These are phyloP conservation scores for Chrysina gloriosa DNA, from an alignment of 2,888 invertebrate species.

Conservation along the genomic window DNA sequence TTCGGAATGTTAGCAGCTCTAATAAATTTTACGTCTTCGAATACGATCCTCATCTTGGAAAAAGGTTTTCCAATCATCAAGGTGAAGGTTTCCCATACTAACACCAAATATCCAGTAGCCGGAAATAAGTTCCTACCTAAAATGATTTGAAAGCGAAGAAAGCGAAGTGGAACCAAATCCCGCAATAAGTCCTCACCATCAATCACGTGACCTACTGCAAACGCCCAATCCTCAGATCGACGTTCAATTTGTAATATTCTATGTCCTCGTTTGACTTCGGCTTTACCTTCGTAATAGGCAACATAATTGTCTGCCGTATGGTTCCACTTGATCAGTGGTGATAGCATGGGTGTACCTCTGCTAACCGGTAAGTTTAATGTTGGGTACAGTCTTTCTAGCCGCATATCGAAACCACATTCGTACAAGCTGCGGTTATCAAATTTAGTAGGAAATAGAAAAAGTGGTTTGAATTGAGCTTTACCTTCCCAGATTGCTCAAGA, in stretches of 20 bases:
- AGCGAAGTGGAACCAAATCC: too few species aligned
- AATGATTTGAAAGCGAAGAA: background rate
- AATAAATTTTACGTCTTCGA: slow-evolving; percentile 71
- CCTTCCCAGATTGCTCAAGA: slow-evolving; percentile 23
- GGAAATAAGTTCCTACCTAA: slow-evolving; percentile 66
- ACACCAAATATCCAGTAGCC: slow-evolving; percentile 69
- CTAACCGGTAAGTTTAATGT: slow-evolving; percentile 84
- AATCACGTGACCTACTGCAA: slow-evolving; percentile 82
- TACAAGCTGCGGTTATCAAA: slow-evolving; percentile 74
- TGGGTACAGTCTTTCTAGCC: slow-evolving; percentile 82
- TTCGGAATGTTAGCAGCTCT: slow-evolving; percentile 69
- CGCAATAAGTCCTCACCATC: too few species aligned
- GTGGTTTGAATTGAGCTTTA: background rate
- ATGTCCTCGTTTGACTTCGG: slow-evolving; percentile 76
- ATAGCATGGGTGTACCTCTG: slow-evolving; percentile 84
- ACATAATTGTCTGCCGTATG: slow-evolving; percentile 83
- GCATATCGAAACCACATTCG: slow-evolving; percentile 79
- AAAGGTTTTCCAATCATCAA: slow-evolving; percentile 60
- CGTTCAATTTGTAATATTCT: slow-evolving; percentile 71
- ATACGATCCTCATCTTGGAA: slow-evolving; percentile 67
- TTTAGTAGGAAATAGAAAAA: too few species aligned
- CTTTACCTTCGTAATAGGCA: slow-evolving; percentile 75
- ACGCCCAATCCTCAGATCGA: slow-evolving; percentile 76
- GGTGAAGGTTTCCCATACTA: slow-evolving; percentile 70
- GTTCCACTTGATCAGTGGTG: slow-evolving; percentile 89